Base-by-base conservation (phyloP, 2,888 invertebrate genomes). In the Diaprepes abbreviatus region DNA sequence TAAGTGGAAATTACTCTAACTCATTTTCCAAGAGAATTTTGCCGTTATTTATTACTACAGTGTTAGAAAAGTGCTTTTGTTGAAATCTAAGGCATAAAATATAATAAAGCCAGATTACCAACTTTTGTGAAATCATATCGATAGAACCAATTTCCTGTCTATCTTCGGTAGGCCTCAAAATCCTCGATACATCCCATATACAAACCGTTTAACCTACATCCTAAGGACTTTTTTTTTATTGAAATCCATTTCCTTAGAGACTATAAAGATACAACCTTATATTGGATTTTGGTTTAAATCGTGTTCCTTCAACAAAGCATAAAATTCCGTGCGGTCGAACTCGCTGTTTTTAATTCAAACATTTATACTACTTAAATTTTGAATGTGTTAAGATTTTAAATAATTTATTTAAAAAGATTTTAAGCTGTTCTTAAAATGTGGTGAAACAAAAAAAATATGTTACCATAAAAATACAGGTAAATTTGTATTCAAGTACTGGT, bases 241-340 rank as follows among this genome's bases (percentile, higher is more conserved):
- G 70, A 70, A 70, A 70, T 65, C 66, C 70, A 70, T 70, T 70
- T 70, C 70, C 70, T 66, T 12, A 14, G 52, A 65, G 59, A 60
- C 45, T 58, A 65, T 70, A 66, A 66, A 65, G 65, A 70, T 66
- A 66, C 66, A 69, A 54, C 48, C 35, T 21, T 28, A 52, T 48
- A 70, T 70, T 65, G 70, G 66, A 62, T 70, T 70, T 70, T 24
- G 66, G 65, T 54, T 58, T 45, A 54, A 52, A 17, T 50, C 36
- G 50, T 28, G 31, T 50, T 48, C 59, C 36, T 36, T 38, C 28
- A 14, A 14, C 48, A 10, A 33, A 14, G n/a, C 21, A 5, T 24
- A 57, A 38, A 38, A 38, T 24, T 24, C 14, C 31, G 17, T 17
- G 43, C 43, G 31, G 31, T 58, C 58, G 4, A 21, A 57, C 38